Conservation (phyloP, 2,797 vertebrate genomes). For the Coccyzus lansbergi region DNA sequence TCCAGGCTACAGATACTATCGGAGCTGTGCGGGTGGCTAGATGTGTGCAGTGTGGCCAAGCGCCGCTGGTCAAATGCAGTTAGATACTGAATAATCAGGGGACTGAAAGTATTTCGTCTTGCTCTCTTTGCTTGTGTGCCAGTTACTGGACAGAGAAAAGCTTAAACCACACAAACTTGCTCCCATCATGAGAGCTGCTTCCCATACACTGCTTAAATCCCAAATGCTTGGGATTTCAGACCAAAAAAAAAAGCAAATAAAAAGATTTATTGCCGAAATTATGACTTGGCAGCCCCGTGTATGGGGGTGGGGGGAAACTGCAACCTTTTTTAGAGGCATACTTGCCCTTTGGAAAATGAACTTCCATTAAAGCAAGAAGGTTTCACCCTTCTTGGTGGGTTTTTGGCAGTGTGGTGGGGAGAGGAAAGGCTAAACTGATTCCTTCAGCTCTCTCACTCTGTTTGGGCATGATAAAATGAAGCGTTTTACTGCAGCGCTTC, state of each 20-base stretch:
- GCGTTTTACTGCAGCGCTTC: not conserved
- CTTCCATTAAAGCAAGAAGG: slow-evolving; percentile 18
- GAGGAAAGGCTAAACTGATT: not conserved
- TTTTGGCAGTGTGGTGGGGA: not conserved
- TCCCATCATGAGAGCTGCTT: not conserved
- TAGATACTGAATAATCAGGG: not conserved
- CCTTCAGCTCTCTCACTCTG: not conserved
- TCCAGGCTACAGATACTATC: slow-evolving; percentile 30
- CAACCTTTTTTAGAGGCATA: slow-evolving; percentile 46
- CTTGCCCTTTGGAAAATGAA: slow-evolving; percentile 39
- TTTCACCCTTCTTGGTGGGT: slow-evolving; percentile 14
- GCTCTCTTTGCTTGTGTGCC: not conserved
- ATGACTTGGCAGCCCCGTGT: not conserved
- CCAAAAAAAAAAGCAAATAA: not conserved
- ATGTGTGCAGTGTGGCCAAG: not conserved
- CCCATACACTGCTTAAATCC: slow-evolving; percentile 4
- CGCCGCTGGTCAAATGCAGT: not conserved
- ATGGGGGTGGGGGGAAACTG: not conserved
- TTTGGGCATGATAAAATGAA: slow-evolving; percentile 17
- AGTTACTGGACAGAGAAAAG: not conserved
- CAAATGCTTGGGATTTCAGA: not conserved
- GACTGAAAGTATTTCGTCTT: not conserved
- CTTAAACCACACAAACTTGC: not conserved
- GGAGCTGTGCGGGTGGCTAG: not conserved
- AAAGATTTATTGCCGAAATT: slow-evolving; percentile 50